phyloP scores from a whole-genome alignment of 2,797 vertebrate genomes.

The Hapalemur alaotrensis region DNA sequence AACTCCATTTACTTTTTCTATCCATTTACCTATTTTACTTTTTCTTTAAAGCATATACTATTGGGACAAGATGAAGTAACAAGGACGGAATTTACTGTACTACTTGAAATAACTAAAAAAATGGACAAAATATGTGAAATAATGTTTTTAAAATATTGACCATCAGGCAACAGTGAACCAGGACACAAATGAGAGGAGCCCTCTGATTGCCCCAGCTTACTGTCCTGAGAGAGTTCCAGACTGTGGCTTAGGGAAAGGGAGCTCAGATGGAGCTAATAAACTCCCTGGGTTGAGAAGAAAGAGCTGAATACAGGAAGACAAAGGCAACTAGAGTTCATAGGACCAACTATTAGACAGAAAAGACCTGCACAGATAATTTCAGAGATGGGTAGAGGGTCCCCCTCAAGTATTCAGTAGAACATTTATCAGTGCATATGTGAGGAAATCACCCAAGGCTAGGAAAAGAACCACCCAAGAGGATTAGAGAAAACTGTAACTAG shows the following conservation, averaged over 20 bases:
- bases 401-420: background rate
- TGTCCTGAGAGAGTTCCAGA: background rate
- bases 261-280: background rate
- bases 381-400: background rate
- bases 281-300: background rate
- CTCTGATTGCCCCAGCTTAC: background rate
- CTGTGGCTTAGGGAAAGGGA: background rate
- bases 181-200: background rate
- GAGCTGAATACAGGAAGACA: background rate
- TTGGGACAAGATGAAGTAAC: background rate
- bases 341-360: background rate
- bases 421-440: background rate
- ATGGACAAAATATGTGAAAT: background rate
- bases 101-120: background rate
- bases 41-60: background rate
- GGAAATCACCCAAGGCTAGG: background rate
- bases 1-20: background rate
- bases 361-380: background rate
- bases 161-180: background rate
- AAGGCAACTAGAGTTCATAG: background rate
- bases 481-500: background rate
- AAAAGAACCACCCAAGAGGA: background rate
- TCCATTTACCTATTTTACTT: background rate
- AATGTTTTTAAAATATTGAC: background rate
- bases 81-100: background rate